phyloP scores from a whole-genome alignment of 2,113 vertebrate species.

The Todiramphus saurophagus region DNA sequence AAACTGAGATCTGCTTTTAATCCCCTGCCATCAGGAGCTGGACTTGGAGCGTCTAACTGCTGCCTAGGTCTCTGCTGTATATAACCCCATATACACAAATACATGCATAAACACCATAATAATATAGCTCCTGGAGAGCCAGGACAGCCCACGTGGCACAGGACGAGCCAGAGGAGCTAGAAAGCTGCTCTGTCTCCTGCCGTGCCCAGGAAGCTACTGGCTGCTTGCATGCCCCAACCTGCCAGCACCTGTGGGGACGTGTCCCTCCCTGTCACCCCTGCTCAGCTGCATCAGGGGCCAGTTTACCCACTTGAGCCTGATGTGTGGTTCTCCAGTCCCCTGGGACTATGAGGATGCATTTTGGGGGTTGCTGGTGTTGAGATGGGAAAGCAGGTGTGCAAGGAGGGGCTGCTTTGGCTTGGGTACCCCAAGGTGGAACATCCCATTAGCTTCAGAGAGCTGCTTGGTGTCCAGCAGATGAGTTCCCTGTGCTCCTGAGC shows the following conservation, averaged over 20 bases:
- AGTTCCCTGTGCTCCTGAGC: neutral
- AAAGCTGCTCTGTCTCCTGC: neutral
- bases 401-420: neutral
- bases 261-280: neutral
- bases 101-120: fast-evolving
- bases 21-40: neutral
- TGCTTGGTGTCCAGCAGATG: fast-evolving
- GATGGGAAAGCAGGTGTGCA: neutral
- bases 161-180: neutral
- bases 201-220: neutral
- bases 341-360: fast-evolving
- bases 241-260: fast-evolving
- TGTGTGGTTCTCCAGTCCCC: neutral
- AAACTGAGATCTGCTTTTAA: neutral
- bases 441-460: neutral
- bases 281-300: neutral
- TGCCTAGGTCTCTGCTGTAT: neutral
- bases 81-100: neutral
- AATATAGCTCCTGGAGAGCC: fast-evolving
- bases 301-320: neutral
- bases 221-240: neutral
- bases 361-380: neutral
- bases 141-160: fast-evolving
- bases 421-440: neutral
- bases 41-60: neutral